Base-by-base conservation (phyloP, 2,888 invertebrate species). In the Melinaea menophilus region DNA sequence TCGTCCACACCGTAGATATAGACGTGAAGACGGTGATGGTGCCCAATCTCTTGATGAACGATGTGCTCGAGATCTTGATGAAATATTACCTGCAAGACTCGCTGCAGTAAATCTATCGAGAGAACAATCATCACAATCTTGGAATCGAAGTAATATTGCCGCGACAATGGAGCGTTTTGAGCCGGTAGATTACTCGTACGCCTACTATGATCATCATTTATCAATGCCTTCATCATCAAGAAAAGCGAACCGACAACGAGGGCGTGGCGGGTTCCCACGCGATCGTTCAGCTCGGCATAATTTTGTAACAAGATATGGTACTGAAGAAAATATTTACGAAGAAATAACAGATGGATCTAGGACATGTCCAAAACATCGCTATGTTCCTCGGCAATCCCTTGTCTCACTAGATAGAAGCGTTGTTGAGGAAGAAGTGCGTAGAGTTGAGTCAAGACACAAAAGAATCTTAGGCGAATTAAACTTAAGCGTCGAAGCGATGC, bases 401-500 rank as follows among this genome's bases (percentile, higher is more conserved):
- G 93, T 94, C 64, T 94, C 94, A 5, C 85, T 94, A 64, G 93
- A 93, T 77, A 93, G 94, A 79, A 94, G 93, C 75, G 92, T 95
- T 63, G 94, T 96, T 47, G 96, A 95, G 78, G 96, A 96, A 81
- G 96, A 97, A 85, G 94, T 96, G 61, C 93, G 95, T 59, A 92
- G 95, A 70, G 96, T 97, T 58, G 96, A 96, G 82, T 95, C 94
- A 69, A 93, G 95, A 63, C 97, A 97, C 85, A 94, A 94, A 74
- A 92, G 95, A 78, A 95, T 96, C 72, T 92, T 97, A 69, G 96
- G 96, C 55, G 96, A 97, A 84, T 89, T 97, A 65, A 97, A 97
- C 91, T 92, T 97, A 66, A 95, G 96, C 73, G 95, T 95, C 55
- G 97, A 97, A 87, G 96, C 96, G 56, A 96, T 97, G 96, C 86